phyloP scores from a whole-genome alignment of 2,113 vertebrate genomes.

The Recurvirostra avosetta region DNA sequence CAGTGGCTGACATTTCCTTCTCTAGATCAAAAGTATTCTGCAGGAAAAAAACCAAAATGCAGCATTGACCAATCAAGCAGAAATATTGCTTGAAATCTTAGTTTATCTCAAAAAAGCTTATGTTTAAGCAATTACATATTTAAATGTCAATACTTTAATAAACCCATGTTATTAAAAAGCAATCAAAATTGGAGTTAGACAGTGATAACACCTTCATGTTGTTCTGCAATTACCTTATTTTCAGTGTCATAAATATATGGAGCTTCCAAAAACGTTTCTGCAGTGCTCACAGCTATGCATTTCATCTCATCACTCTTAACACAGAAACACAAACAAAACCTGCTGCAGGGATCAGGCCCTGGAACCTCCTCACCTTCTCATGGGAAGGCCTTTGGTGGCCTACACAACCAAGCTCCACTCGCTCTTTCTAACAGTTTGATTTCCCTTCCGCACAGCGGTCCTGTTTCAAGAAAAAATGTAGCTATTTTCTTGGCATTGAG shows the following conservation, averaged over 20 bases:
- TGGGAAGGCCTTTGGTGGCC: not conserved
- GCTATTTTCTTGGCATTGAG: conserved; percentile 1
- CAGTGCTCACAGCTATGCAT: not conserved
- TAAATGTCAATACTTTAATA: not conserved
- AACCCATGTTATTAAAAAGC: not conserved
- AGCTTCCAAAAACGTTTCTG: not conserved
- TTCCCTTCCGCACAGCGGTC: not conserved
- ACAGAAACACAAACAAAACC: not conserved
- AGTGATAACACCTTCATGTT: not conserved
- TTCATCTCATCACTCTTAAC: not conserved
- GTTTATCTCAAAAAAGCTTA: not conserved
- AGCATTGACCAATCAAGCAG: not conserved
- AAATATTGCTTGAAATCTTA: not conserved
- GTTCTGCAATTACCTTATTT: not conserved
- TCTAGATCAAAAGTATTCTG: not conserved
- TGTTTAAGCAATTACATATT: not conserved
- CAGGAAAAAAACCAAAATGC: not conserved
- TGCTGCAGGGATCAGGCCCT: not conserved
- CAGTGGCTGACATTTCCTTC: not conserved
- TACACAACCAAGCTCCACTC: not conserved
- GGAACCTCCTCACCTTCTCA: not conserved
- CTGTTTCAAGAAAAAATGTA: not conserved
- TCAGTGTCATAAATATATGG: not conserved
- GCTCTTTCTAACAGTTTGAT: not conserved
- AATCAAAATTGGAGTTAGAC: not conserved